Evolutionary conservation across 1,140 invertebrate species (phyloP).

Genomic region (Heliconius hewitsoni): DNA sequence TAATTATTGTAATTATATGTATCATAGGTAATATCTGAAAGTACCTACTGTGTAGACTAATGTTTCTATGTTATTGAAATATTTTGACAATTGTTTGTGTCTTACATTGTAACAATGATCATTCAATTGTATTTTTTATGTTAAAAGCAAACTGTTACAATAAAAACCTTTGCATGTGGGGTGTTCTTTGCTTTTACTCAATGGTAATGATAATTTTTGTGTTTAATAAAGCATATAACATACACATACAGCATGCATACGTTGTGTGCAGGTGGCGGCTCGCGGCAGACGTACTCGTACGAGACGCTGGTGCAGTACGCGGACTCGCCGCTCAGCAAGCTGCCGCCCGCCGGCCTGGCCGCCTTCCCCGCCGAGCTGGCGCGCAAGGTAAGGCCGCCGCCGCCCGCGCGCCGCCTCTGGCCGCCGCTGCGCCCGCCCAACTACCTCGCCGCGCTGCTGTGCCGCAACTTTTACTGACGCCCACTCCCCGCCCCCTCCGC

Average conservation of each 20-base stretch:
- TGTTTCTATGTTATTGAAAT: too few relatives aligned
- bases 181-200: background rate
- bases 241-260: background rate
- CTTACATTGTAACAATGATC: background rate
- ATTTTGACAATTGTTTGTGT: background rate
- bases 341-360: conserved; percentile 69
- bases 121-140: background rate
- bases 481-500: background rate
- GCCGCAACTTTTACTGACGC: conserved; percentile 69
- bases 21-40: background rate
- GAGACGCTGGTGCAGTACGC: conserved; percentile 79
- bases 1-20: background rate
- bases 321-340: conserved; percentile 78
- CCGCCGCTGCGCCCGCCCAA: conserved; percentile 67
- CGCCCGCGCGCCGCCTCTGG: conserved; percentile 45
- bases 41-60: background rate
- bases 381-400: conserved; percentile 72
- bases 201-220: background rate
- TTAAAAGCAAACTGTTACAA: background rate
- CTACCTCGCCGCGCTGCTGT: conserved; percentile 71
- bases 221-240: background rate
- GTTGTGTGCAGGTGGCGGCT: conserved; percentile 42
- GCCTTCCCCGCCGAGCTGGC: conserved; percentile 73
- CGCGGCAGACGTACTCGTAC: conserved; percentile 74
- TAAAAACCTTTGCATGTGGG: background rate